Base-by-base conservation (phyloP, 2,797 vertebrate genomes). In the Champsocephalus gunnari region DNA sequence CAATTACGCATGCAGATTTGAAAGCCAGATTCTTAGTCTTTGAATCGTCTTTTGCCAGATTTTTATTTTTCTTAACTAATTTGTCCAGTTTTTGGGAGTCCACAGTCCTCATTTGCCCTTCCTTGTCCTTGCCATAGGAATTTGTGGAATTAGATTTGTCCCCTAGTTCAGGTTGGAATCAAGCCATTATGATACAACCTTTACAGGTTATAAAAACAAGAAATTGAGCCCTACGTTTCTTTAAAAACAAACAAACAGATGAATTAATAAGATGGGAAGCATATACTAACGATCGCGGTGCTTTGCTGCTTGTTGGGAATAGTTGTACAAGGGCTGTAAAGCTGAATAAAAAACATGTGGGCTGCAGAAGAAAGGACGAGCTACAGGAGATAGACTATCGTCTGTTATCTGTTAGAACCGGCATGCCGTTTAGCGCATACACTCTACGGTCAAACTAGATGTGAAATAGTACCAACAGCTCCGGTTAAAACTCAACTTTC, bases 381-480 rank as follows among this genome's bases (percentile, higher is more conserved):
- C 51, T 7, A 44, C 48, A 12, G 38, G 12, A 4, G 7, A 38
- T 9, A 53, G 10, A 12, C 34, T 51, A 17, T 21, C 12, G 55
- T 73, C n/a, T 75, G 71, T 12, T 64, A 5, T 9, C 14, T 64
- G 64, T 62, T 51, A 28, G 8, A 10, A 12, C 28, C 16, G 10
- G 34, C 17, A n/a, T 16, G 17, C 19, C 9, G 5, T 38, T 16
- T n/a, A 11, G 10, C 6, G 14, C 48, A 24, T 24, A 4, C 3
- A 17, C 3, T 3, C n/a, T 21, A 5, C 10, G 2, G 9, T 60
- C 34, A 66, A 56, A 3, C 2, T 14, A 3, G 13, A n/a, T 1
- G 10, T 34, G 14, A 60, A 10, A 34, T 12, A 7, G 21, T 21
- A 21, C 21, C 21, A 21, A 12, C 6, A 38, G 14, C 38, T 79